Percentiles rank a stretch among this genome's conserved stretches.
Conservation (phyloP, 2,888 invertebrate species). For the Agriopis leucophaearia region DNA sequence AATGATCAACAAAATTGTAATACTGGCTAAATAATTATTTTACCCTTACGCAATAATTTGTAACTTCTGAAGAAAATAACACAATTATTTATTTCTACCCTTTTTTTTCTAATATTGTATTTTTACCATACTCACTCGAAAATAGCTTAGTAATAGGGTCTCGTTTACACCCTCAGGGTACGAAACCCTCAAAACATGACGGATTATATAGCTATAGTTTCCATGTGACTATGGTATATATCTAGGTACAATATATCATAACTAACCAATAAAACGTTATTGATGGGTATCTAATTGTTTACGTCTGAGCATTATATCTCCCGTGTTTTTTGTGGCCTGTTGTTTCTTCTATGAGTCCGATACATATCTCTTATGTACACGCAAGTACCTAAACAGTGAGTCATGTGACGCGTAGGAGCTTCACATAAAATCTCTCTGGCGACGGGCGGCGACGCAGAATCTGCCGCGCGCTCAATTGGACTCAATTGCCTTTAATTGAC, state of each 20-base stretch:
- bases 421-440: conserved; percentile 84
- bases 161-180: too few species aligned
- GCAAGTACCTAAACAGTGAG: conserved; percentile 58
- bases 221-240: background rate
- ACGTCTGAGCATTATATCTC: conserved; percentile 17
- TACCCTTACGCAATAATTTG: too few species aligned
- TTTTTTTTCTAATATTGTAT: too few species aligned
- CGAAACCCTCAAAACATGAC: background rate
- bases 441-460: conserved; percentile 81
- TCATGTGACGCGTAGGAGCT: conserved; percentile 83
- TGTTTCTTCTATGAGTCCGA: conserved; percentile 16
- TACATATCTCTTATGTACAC: conserved; percentile 31
- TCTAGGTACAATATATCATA: background rate
- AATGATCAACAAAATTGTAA: too few species aligned
- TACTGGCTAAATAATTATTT: too few species aligned
- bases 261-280: conserved; percentile 1
- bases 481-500: conserved; percentile 84
- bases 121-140: too few species aligned
- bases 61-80: too few species aligned
- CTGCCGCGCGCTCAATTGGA: conserved; percentile 84
- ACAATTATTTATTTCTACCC: too few species aligned
- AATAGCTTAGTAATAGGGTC: too few species aligned
- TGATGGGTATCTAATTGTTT: conserved; percentile 15
- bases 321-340: conserved; percentile 29
- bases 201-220: too few species aligned